Evolutionary conservation across 2,888 invertebrate species (phyloP).

Genomic region (Stomorhina lunata): DNA sequence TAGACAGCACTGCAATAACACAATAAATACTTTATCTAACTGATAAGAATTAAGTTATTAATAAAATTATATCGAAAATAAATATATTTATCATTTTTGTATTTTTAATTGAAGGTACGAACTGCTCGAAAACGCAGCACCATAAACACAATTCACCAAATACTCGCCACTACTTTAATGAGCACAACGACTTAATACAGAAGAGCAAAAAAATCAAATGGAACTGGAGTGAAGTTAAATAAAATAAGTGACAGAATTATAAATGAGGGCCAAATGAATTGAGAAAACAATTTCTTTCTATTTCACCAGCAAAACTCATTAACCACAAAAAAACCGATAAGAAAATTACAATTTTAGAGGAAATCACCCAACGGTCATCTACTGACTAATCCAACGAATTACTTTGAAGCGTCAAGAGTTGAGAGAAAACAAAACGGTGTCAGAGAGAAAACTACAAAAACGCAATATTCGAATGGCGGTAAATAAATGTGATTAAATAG

Average conservation of each 20-base stretch:
- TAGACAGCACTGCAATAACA: not conserved
- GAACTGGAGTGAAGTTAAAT: not conserved
- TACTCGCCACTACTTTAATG: not conserved
- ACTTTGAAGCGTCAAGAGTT: not conserved
- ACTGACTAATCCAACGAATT: not conserved
- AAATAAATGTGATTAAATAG: conserved; percentile 9
- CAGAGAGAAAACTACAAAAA: not conserved
- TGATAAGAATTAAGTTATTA: not conserved
- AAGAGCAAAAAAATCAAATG: not conserved
- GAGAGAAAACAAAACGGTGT: not conserved
- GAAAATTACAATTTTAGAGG: conserved; percentile 9
- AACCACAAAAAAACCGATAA: not conserved
- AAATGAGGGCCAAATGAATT: not conserved
- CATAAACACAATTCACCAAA: not conserved
- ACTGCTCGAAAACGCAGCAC: conserved; percentile 8
- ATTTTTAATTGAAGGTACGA: not conserved
- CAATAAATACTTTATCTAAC: not conserved
- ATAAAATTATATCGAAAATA: not conserved
- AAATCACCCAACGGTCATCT: not conserved
- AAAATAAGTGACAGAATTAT: not conserved
- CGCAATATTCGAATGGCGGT: not conserved
- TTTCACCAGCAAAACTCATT: not conserved
- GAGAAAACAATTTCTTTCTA: not conserved
- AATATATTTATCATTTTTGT: not conserved
- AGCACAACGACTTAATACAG: not conserved